Evolutionary conservation across 2,113 vertebrate genomes (phyloP).

Genomic region (Condylura cristata): DNA sequence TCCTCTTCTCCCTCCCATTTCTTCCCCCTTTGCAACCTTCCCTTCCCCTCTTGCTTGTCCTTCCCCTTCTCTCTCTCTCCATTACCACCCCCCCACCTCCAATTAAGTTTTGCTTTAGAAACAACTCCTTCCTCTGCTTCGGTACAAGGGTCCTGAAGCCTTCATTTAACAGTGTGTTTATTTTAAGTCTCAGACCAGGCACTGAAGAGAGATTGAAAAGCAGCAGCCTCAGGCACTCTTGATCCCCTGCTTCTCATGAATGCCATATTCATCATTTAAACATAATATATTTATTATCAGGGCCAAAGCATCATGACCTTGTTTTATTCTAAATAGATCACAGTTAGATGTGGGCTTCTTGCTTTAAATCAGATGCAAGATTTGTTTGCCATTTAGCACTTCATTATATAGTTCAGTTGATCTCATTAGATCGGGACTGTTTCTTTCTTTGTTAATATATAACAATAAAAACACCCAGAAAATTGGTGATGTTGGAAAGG

Average conservation of each 20-base stretch:
- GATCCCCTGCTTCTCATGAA: constrained; percentile 71
- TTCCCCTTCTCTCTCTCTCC: not conserved
- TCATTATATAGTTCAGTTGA: constrained; percentile 53
- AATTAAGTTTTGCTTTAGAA: constrained; percentile 40
- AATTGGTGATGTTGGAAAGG: constrained; percentile 18
- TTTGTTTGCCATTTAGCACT: constrained; percentile 45
- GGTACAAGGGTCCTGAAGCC: not conserved
- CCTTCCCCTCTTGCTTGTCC: no score
- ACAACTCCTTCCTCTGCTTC: constrained; percentile 45
- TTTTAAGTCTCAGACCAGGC: constrained; percentile 55
- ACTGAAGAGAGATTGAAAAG: constrained; percentile 72
- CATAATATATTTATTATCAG: constrained; percentile 76
- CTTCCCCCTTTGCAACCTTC: no score
- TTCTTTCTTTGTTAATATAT: constrained; percentile 55
- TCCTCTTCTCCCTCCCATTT: no score
- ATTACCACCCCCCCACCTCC: not conserved
- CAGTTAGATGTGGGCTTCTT: constrained; percentile 52
- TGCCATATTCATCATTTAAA: constrained; percentile 63
- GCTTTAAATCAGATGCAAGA: constrained; percentile 74
- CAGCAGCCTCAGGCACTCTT: constrained; percentile 60
- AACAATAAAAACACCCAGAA: not conserved
- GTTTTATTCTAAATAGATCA: constrained; percentile 79
- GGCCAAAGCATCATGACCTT: constrained; percentile 61
- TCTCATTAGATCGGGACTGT: constrained; percentile 65
- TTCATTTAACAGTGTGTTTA: constrained; percentile 58